Percentiles rank a stretch among this genome's conserved stretches.
Evolutionary conservation across 2,797 vertebrate genomes (phyloP).

Genomic region (Pangasius mekongensis): DNA sequence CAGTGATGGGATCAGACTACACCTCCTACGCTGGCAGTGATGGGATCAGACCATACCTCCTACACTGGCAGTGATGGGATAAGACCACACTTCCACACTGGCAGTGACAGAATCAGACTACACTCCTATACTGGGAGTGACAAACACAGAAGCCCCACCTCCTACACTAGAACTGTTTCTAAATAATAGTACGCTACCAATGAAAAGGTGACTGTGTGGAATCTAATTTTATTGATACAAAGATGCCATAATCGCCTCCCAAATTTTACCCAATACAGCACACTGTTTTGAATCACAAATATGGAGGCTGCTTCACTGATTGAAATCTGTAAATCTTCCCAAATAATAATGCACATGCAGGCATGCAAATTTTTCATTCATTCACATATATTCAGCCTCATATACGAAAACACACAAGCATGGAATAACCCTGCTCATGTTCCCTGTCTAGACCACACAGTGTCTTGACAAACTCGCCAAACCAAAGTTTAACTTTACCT

Average conservation of each 20-base stretch:
- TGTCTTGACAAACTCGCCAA: constrained; percentile 9
- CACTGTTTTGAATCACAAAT: neutral
- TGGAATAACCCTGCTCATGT: neutral
- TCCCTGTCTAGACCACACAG: constrained; percentile 30
- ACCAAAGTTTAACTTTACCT: constrained; percentile 18
- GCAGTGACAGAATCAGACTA: neutral
- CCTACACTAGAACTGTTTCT: neutral
- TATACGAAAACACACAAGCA: neutral
- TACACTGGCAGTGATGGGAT: neutral
- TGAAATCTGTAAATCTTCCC: neutral
- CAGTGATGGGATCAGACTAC: neutral
- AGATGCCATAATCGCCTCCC: neutral
- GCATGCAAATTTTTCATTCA: neutral
- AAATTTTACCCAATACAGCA: neutral
- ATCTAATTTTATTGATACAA: neutral
- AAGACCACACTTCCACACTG: too few relatives aligned
- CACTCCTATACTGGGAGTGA: neutral
- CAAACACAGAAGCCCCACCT: neutral
- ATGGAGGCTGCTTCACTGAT: neutral
- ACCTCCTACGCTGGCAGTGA: neutral
- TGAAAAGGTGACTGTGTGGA: neutral
- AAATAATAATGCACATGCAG: neutral
- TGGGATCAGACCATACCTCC: neutral
- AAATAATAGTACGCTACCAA: neutral
- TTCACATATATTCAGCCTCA: neutral